These are phyloP conservation scores for Tiphia femorata DNA, from an alignment of 2,888 invertebrate genomes.

Conservation along the genomic window DNA sequence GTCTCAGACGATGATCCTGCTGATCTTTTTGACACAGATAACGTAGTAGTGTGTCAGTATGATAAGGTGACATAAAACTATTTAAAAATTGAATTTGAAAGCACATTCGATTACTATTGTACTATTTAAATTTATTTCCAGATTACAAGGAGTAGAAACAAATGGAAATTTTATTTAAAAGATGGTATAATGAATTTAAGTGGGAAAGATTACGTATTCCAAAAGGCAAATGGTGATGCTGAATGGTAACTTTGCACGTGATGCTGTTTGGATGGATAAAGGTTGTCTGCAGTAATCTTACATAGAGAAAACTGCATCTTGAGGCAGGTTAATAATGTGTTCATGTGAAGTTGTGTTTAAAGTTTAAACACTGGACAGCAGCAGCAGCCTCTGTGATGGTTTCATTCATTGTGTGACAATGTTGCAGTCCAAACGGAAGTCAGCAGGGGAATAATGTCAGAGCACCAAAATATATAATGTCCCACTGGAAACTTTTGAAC, in stretches of 20 bases:
- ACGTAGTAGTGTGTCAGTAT: conserved; percentile 99
- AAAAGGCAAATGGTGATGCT: conserved; percentile 98
- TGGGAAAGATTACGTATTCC: conserved; percentile 98
- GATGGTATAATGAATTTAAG: conserved; percentile 99
- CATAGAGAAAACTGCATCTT: conserved; percentile 4
- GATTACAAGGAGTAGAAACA: conserved; percentile 97
- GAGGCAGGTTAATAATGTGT: conserved; percentile 29
- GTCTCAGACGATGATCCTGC: conserved; percentile 96
- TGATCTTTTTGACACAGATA: conserved; percentile 98
- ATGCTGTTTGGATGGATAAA: conserved; percentile 22
- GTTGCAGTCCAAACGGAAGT: neutral
- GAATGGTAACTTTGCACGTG: conserved; percentile 84
- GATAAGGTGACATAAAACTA: conserved; percentile 81
- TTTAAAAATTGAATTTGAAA: neutral
- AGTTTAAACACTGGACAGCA: conserved; percentile 6
- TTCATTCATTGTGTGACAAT: too few relatives aligned
- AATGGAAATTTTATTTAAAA: conserved; percentile 99
- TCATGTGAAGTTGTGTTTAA: conserved; percentile 27
- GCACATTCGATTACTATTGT: neutral
- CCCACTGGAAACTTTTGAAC: too few relatives aligned
- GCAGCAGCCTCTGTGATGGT: conserved; percentile 5
- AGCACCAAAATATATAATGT: too few relatives aligned
- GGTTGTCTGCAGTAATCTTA: conserved; percentile 10
- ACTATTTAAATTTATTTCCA: conserved; percentile 61
- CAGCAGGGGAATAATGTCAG: conserved; percentile 16